Evolutionary conservation across 1,140 invertebrate genomes (phyloP), one percentile per base, ranked within the genome.

Genomic region (Pseudoatta argentina): DNA sequence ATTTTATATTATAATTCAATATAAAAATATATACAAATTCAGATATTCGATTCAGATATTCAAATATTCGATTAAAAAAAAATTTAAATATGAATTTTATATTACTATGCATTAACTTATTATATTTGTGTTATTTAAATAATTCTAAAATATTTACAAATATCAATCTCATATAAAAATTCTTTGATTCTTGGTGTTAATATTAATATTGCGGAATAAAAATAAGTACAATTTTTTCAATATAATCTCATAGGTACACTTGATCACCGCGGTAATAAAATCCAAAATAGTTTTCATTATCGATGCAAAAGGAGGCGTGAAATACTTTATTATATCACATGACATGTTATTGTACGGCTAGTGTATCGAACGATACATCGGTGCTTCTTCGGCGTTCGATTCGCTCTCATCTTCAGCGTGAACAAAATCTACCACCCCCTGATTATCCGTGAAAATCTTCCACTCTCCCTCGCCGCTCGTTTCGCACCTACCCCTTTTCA

Each of bases 401-500:
- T 79, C 66, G 75, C 55, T 73, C 78, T 88, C 86, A 81, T 86
- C 88, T 82, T 67, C 10, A 51, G 30, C 79, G 34, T 14, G 75
- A 87, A 87, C 86, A 66, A 91, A 91, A 83, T 91, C 87, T 69
- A 91, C 79, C 87, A 75, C 67, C 81, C 87, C 82, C 86, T 51
- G 66, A 91, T 89, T 91, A 91, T 91, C 87, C 77, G 63, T 81
- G 89, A 91, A 91, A 91, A 91, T 77, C 86, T 87, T 90, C 77
- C 87, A 53, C 85, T 85, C 87, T 66, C 87, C 85, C 89, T 88
- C 83, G n/a, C 69, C 86, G 53, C 76, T 87, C 82, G 78, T 85
- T 91, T 91, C 91, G 67, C 91, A 87, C 91, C 86, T 91, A 89
- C 90, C 91, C 88, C 86, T 91, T 83, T 88, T 88, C 87, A 87